Base-by-base conservation (phyloP, 2,888 invertebrate genomes). In the Micoletzkya japonica region DNA sequence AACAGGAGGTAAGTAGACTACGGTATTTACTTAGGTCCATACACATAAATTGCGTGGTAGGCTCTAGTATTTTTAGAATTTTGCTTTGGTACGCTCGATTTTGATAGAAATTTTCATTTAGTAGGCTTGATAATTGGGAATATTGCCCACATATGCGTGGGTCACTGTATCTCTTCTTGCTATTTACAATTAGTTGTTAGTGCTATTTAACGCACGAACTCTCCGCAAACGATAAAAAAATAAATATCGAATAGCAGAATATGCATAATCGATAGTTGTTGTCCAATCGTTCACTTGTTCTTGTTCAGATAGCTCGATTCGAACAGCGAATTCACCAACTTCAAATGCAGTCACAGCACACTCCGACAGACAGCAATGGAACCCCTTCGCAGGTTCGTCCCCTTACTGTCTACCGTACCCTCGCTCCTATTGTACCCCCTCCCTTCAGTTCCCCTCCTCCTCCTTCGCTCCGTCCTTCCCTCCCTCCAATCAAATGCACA, bases 1-100 rank as follows among this genome's bases (percentile, higher is more conserved):
- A 78, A 24, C 70, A 72, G 24, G 77, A 76, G 56, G 54, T 74
- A 3, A 24, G 34, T 4, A 17, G 1, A 26, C 14, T 4, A 28
- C n/a, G n/a, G n/a, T n/a, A n/a, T n/a, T n/a, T n/a, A n/a, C n/a
- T n/a, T n/a, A n/a, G n/a, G n/a, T n/a, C n/a, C n/a, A n/a, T n/a
- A n/a, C n/a, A n/a, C n/a, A n/a, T n/a, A n/a, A n/a, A n/a, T n/a
- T n/a, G n/a, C n/a, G n/a, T n/a, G n/a, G n/a, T n/a, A n/a, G n/a
- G n/a, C n/a, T n/a, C n/a, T n/a, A n/a, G n/a, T n/a, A n/a, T n/a
- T n/a, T n/a, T n/a, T n/a, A n/a, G n/a, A n/a, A n/a, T n/a, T n/a
- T n/a, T n/a, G n/a, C n/a, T n/a, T n/a, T n/a, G n/a, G n/a, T n/a
- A n/a, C n/a, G n/a, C n/a, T n/a, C n/a, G n/a, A n/a, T n/a, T n/a